Percentiles rank a stretch among this genome's conserved stretches.
Evolutionary conservation across 2,797 vertebrate species (phyloP).

Genomic region (Dendrocincla tyrannina): DNA sequence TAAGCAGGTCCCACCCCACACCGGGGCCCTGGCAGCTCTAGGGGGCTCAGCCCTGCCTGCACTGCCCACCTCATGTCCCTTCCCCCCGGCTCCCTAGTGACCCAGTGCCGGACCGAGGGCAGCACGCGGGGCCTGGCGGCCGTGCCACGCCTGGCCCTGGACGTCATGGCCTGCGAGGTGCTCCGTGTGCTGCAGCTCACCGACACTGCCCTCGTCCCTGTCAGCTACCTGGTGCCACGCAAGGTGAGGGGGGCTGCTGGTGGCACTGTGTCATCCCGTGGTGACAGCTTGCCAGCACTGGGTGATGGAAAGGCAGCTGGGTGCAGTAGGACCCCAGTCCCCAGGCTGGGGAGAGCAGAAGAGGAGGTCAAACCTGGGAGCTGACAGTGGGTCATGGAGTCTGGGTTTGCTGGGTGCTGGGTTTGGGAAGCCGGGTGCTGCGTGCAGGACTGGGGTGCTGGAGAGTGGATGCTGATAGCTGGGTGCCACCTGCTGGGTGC

Average conservation of each 20-base stretch:
- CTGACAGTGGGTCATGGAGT: background rate
- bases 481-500: background rate
- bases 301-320: background rate
- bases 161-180: conserved; percentile 89
- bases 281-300: background rate
- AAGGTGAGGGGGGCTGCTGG: conserved; percentile 78
- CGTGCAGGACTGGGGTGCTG: background rate
- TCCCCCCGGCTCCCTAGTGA: conserved; percentile 74
- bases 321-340: rapidly evolving
- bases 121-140: conserved; percentile 80
- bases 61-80: rapidly evolving
- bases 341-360: background rate
- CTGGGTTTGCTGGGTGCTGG: background rate
- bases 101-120: conserved; percentile 85
- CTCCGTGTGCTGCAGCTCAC: conserved; percentile 89
- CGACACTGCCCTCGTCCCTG: conserved; percentile 82
- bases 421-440: background rate
- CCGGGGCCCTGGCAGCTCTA: rapidly evolving
- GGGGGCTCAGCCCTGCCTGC: background rate
- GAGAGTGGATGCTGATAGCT: background rate
- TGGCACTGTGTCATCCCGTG: background rate
- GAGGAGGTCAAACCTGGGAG: background rate
- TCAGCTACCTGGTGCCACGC: conserved; percentile 91
- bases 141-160: conserved; percentile 84
- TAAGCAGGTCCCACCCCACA: conserved; percentile 25